phyloP scores from a whole-genome alignment of 1,140 invertebrate genomes.

The Phymastichus coffea region DNA sequence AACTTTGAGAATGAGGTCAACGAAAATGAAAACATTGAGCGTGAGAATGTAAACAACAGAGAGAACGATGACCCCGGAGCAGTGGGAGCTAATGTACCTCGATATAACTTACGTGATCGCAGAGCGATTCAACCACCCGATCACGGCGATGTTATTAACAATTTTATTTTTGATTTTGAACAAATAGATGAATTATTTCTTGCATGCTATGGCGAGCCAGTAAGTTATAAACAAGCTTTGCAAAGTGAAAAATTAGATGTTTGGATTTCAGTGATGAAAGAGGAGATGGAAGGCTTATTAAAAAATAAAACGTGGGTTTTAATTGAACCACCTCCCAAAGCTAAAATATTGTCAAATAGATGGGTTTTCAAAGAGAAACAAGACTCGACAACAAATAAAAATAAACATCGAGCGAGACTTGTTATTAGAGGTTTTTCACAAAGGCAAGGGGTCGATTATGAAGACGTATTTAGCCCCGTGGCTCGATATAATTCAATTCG shows the following conservation, averaged over 20 bases:
- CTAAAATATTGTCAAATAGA: constrained; percentile 7
- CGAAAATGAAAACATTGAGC: constrained; percentile 39
- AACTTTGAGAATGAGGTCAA: too few relatives aligned
- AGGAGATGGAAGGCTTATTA: constrained; percentile 25
- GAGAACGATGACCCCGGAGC: neutral
- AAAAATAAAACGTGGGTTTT: constrained; percentile 26
- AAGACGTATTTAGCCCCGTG: constrained; percentile 47
- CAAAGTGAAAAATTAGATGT: neutral
- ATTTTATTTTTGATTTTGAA: neutral
- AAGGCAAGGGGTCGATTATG: constrained; percentile 42
- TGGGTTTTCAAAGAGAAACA: constrained; percentile 28
- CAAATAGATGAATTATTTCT: neutral
- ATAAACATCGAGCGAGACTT: constrained; percentile 47
- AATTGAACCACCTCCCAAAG: constrained; percentile 12
- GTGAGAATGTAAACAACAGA: constrained; percentile 9
- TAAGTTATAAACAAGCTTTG: constrained; percentile 20
- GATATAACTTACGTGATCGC: neutral
- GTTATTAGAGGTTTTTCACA: constrained; percentile 47
- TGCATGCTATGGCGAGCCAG: too few relatives aligned
- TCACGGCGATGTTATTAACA: neutral
- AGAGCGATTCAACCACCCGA: neutral
- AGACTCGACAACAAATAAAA: constrained; percentile 25
- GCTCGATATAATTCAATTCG: constrained; percentile 42
- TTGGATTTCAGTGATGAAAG: constrained; percentile 31
- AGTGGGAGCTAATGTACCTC: neutral